Evolutionary conservation across 2,113 vertebrate species (phyloP).

Genomic region (Scortum barcoo): DNA sequence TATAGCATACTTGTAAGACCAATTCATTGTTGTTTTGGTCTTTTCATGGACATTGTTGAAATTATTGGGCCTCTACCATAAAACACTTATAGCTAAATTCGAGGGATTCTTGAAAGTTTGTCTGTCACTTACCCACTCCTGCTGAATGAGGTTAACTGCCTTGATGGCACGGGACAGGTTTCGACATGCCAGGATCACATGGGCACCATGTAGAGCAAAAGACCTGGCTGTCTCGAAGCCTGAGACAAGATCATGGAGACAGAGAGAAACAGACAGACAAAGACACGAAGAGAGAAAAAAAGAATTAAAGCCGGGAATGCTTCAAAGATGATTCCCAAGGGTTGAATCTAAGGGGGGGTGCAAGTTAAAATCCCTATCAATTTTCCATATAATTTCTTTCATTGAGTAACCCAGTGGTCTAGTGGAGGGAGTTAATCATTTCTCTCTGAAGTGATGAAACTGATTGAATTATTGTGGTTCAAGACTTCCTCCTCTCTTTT

Average conservation of each 20-base stretch:
- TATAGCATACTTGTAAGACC: too few species aligned
- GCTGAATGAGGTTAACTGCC: constrained; percentile 87
- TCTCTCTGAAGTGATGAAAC: constrained; percentile 84
- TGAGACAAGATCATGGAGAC: constrained; percentile 63
- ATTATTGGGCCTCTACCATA: neutral
- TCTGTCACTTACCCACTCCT: constrained; percentile 93
- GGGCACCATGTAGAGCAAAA: constrained; percentile 94
- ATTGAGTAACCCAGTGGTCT: constrained; percentile 79
- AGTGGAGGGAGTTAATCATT: constrained; percentile 78
- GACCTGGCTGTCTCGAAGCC: constrained; percentile 97
- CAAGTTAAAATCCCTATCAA: constrained; percentile 78
- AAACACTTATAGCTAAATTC: neutral
- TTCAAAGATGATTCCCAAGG: constrained; percentile 77
- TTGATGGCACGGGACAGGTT: constrained; percentile 87
- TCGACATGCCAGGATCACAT: constrained; percentile 94
- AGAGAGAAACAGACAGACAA: constrained; percentile 34
- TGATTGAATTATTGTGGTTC: constrained; percentile 82
- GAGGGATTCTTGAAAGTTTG: neutral
- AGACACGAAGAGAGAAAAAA: constrained; percentile 27
- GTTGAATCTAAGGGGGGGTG: constrained; percentile 61
- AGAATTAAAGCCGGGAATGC: constrained; percentile 60
- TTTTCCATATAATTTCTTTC: constrained; percentile 81
- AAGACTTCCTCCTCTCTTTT: constrained; percentile 57
- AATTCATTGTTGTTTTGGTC: neutral
- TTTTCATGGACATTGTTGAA: neutral